Conservation (phyloP, 2,888 invertebrate genomes). For the Parnassius orleans region DNA sequence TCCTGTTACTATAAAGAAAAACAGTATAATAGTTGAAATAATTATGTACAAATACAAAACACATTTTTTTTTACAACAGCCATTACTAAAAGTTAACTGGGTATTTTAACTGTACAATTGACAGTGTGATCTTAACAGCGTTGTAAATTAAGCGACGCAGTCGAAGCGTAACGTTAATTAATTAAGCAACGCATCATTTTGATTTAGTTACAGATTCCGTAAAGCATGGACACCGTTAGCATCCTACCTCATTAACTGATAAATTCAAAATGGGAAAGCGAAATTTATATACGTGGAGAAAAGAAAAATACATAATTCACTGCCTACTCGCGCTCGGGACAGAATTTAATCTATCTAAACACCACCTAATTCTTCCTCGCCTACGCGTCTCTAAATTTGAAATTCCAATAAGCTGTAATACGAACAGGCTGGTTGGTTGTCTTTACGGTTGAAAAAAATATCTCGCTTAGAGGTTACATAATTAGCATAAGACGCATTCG, state of each 20-base stretch:
- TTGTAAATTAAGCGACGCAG: conserved; percentile 36
- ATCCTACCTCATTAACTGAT: conserved; percentile 60
- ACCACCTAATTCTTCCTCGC: conserved; percentile 63
- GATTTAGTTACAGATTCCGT: conserved; percentile 51
- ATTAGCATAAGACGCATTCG: conserved; percentile 67
- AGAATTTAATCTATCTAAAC: conserved; percentile 71
- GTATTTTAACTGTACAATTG: conserved; percentile 40
- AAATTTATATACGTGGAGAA: conserved; percentile 48
- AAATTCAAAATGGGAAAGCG: conserved; percentile 53
- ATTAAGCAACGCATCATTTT: conserved; percentile 56
- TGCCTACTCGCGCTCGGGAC: conserved; percentile 61
- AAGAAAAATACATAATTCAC: conserved; percentile 67
- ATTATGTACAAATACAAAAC: no score
- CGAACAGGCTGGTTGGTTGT: conserved; percentile 50
- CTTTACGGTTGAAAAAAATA: conserved; percentile 37
- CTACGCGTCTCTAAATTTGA: conserved; percentile 68
- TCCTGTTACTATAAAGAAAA: no score
- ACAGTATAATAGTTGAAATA: no score
- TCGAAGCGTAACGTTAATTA: conserved; percentile 55
- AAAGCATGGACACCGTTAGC: conserved; percentile 42
- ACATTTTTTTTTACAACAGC: not conserved
- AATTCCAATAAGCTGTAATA: conserved; percentile 54
- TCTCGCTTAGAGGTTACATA: conserved; percentile 46
- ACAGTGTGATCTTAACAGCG: conserved; percentile 37
- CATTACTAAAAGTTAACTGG: conserved; percentile 17